Base-by-base conservation (phyloP, 2,113 vertebrate species). In the Nothocercus julius region DNA sequence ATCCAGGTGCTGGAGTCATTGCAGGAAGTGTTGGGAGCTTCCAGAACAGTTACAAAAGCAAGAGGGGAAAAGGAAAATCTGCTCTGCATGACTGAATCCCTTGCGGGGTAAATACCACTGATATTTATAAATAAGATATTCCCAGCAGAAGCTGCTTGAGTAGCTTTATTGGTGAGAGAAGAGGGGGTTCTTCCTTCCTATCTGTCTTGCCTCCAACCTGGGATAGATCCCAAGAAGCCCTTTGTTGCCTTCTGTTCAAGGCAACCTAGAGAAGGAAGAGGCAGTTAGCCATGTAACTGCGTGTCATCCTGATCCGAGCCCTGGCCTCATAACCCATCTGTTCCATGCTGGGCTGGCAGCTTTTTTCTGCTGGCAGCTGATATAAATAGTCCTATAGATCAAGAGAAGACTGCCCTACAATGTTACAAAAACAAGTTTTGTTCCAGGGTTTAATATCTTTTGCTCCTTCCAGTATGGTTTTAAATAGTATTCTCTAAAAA, bases 311-410 rank as follows among this genome's bases (percentile, higher is more conserved):
- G 83, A 36, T 47, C 59, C 21, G 68, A 68, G 59, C 24, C 4
- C 51, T 76, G 53, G 44, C 58, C 75, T 84, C 21, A 5, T 72
- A 87, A 45, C 40, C 83, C 74, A 76, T 81, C 90, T 87, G 75
- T 92, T 95, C 62, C 27, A 24, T 24, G 10, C n/a, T 1, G 2
- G 17, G 53, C 59, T 32, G 69, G 63, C 83, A 80, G 56, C 58
- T 38, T 89, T 64, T 87, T 79, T 44, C 40, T 76, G 56, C 83
- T 73, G 75, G 64, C 79, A 74, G 66, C 81, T 93, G 85, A 59
- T 67, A 54, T 32, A 74, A 32, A 54, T 25, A 61, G 47, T 47
- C 38, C 54, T 27, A 24, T 38, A 78, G 70, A 47, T 85, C 15
- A 2, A 45, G 22, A 45, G 32, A 62, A 58, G 64, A 10, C 56